Percentiles rank a stretch among this genome's conserved stretches.
These are phyloP conservation scores for Melinaea marsaeus DNA, from an alignment of 2,888 invertebrate species.

Conservation along the genomic window DNA sequence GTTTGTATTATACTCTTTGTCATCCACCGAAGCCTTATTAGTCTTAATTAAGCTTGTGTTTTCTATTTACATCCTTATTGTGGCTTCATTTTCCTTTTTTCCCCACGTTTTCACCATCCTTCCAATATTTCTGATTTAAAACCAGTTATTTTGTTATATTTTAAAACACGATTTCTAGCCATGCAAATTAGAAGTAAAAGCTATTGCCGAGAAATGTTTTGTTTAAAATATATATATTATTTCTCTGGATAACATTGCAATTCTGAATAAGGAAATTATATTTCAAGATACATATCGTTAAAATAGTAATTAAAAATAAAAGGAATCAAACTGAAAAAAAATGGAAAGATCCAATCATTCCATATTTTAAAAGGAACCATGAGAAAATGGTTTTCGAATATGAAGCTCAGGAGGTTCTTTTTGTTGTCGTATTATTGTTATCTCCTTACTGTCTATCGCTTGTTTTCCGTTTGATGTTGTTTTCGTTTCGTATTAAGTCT, in stretches of 20 bases:
- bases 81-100: conserved; percentile 55
- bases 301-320: background rate
- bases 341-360: conserved; percentile 32
- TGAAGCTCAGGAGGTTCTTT: conserved; percentile 37
- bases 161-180: no score
- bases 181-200: no score
- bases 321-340: conserved; percentile 15
- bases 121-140: no score
- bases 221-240: no score
- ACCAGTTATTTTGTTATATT: no score
- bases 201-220: no score
- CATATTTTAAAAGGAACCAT: conserved; percentile 39
- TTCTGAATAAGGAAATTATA: no score
- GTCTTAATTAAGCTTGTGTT: conserved; percentile 61
- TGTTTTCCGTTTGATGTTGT: conserved; percentile 38
- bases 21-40: conserved; percentile 59
- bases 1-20: conserved; percentile 52
- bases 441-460: conserved; percentile 39
- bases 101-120: conserved; percentile 12
- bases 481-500: conserved; percentile 28
- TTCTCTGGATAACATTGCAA: no score
- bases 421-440: conserved; percentile 43
- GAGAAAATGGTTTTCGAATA: conserved; percentile 39
- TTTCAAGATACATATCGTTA: no score
- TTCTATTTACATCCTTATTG: conserved; percentile 47